Evolutionary conservation across 1,140 invertebrate species (phyloP), one percentile per base, ranked within the genome.

Genomic region (Pseudomyrmex sp.): DNA sequence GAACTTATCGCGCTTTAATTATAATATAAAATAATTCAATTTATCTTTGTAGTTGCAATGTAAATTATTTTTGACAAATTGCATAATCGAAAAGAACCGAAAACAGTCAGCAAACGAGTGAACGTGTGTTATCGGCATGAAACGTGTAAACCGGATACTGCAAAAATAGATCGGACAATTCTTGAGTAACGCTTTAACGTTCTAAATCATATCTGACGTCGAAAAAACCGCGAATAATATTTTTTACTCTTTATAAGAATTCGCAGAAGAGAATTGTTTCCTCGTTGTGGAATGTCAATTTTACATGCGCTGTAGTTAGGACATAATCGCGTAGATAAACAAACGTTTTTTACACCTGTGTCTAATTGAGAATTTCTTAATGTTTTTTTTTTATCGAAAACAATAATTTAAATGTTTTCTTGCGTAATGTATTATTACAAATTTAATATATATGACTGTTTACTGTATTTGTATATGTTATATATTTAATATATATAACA

Each of bases 181-280:
- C 12, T 80, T 44, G 5, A 26, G 48, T 86, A 62, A 63, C 58
- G 59, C 20, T 76, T 77, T 26, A 26, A 26, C 23, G 23, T 23
- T 50, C 23, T 72, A 58, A 35, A 12, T 50, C 23, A 15, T 46
- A 61, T 54, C 69, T 66, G 46, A 58, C 68, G 18, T 58, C 35
- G n/a, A 35, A 35, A 35, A 77, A 86, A 83, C 61, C 54, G 58
- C 79, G 82, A 68, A 10, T 48, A 62, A 62, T 35, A 46, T 35
- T 35, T 35, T 35, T 61, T 70, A 58, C 46, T 62, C 23, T 62
- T 54, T 9, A 44, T 46, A 74, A 58, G 18, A 20, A 35, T 87
- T 88, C 85, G 44, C 20, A 62, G 86, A 85, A 85, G 35, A 4
- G 9, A 13, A 61, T 18, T 79, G 10, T 23, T 62, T 63, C 58